Percentiles rank a stretch among this genome's conserved stretches.
These are phyloP conservation scores for Trichopria drosophilae DNA, from an alignment of 2,888 invertebrate genomes.

Conservation along the genomic window DNA sequence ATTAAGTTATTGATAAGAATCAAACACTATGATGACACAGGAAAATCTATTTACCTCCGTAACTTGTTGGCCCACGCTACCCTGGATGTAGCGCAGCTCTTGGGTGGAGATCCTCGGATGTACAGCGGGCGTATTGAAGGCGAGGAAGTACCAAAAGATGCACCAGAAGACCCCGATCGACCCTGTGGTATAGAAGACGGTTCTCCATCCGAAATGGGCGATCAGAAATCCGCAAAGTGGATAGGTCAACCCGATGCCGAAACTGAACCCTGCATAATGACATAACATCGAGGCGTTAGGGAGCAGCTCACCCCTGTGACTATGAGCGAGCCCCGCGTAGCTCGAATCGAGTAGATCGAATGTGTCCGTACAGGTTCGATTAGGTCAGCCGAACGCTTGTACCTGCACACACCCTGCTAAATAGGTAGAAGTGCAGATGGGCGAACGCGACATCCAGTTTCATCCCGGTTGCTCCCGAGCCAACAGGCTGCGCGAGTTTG, in stretches of 20 bases:
- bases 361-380: too few relatives aligned
- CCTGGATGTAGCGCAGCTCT: conserved; percentile 69
- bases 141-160: conserved; percentile 69
- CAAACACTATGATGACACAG: too few relatives aligned
- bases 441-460: too few relatives aligned
- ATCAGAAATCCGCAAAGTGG: conserved; percentile 72
- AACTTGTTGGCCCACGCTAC: conserved; percentile 59
- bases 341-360: too few relatives aligned
- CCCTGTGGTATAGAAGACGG: conserved; percentile 73
- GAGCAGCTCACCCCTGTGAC: conserved; percentile 55
- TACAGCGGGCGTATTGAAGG: conserved; percentile 69
- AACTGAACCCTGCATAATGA: conserved; percentile 67
- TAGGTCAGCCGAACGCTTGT: too few relatives aligned
- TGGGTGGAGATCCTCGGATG: conserved; percentile 70
- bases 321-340: too few relatives aligned
- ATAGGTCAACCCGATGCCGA: conserved; percentile 73
- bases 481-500: conserved; percentile 30
- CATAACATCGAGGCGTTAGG: too few relatives aligned
- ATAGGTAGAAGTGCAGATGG: too few relatives aligned
- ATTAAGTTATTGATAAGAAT: too few relatives aligned
- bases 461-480: too few relatives aligned
- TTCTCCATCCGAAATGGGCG: conserved; percentile 69
- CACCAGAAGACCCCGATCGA: conserved; percentile 69
- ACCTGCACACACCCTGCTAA: too few relatives aligned
- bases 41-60: neutral